phyloP scores from a whole-genome alignment of 2,888 invertebrate genomes.

The Prionchulus punctatus region DNA sequence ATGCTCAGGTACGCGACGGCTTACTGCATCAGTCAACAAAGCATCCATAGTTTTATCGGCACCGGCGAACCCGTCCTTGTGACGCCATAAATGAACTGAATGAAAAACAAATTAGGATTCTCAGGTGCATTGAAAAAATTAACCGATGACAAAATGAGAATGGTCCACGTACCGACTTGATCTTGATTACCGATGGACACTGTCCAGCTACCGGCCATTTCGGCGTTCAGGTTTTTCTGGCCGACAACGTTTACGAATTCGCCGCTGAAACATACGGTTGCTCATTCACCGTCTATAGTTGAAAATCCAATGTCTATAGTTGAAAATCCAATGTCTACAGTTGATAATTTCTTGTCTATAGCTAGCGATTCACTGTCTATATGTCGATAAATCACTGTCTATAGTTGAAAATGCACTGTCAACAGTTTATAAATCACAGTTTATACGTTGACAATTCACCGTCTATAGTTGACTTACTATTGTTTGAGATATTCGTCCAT shows the following conservation, averaged over 20 bases:
- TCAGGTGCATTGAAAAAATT: slow-evolving; percentile 9
- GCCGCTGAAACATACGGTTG: slow-evolving; percentile 6
- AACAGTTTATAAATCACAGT: too few species aligned
- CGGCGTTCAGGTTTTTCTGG: slow-evolving; percentile 22
- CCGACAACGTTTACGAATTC: slow-evolving; percentile 4
- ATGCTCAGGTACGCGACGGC: not conserved
- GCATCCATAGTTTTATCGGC: slow-evolving; percentile 23
- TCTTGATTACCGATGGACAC: slow-evolving; percentile 86
- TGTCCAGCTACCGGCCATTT: slow-evolving; percentile 85
- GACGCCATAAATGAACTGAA: slow-evolving; percentile 75
- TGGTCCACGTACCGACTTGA: slow-evolving; percentile 46
- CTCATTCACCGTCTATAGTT: too few species aligned
- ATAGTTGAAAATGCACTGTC: too few species aligned
- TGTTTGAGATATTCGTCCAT: slow-evolving; percentile 21
- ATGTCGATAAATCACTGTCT: too few species aligned
- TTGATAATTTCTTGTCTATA: too few species aligned
- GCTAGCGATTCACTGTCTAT: too few species aligned
- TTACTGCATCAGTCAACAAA: slow-evolving; percentile 25
- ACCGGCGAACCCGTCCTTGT: slow-evolving; percentile 73
- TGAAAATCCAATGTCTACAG: too few species aligned
- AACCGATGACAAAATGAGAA: not conserved
- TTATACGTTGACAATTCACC: not conserved
- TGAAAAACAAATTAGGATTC: not conserved
- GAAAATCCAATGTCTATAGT: too few species aligned
- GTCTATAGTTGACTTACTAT: slow-evolving; percentile 3